phyloP scores from a whole-genome alignment of 1,140 invertebrate species.

The Bombus impatiens region DNA sequence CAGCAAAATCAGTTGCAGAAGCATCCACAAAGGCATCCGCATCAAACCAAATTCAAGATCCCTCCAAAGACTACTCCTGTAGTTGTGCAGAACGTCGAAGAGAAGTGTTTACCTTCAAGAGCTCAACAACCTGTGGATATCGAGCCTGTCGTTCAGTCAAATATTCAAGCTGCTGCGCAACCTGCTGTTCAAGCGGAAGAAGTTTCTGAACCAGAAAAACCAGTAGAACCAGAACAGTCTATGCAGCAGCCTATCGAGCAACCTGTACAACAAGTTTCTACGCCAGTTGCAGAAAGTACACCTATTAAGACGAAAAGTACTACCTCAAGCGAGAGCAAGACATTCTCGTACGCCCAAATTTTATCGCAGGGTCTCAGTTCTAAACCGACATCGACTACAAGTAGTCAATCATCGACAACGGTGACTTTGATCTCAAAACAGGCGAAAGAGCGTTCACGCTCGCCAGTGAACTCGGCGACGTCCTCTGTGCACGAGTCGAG shows the following conservation, averaged over 20 bases:
- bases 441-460: constrained; percentile 55
- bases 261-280: background rate
- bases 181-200: background rate
- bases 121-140: background rate
- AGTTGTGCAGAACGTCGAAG: background rate
- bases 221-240: background rate
- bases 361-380: constrained; percentile 86
- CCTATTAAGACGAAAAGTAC: background rate
- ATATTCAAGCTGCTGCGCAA: background rate
- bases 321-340: constrained; percentile 63
- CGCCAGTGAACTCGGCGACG: constrained; percentile 34
- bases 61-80: background rate
- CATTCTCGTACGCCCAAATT: constrained; percentile 88
- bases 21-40: constrained; percentile 15
- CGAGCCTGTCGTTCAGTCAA: background rate
- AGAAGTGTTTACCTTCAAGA: constrained; percentile 35
- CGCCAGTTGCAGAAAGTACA: background rate
- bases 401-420: background rate
- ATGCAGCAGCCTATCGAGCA: background rate
- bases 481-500: constrained; percentile 38
- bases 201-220: background rate
- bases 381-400: constrained; percentile 9
- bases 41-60: constrained; percentile 13
- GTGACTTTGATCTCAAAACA: background rate
- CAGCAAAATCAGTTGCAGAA: constrained; percentile 60